Conservation (phyloP, 2,113 vertebrate genomes). For the Leptocoma aspasia region DNA sequence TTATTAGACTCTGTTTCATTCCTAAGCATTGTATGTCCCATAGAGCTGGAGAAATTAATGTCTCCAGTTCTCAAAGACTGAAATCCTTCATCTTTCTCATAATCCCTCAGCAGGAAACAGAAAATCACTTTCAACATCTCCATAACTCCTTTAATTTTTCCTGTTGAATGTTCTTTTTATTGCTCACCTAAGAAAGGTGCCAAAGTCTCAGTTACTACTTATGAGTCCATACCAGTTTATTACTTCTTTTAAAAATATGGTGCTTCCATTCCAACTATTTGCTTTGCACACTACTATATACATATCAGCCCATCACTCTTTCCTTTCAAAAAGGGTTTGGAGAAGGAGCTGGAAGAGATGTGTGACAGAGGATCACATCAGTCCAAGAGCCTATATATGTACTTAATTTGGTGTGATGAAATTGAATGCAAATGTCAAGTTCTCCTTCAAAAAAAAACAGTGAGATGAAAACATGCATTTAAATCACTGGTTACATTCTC, state of each 20-base stretch:
- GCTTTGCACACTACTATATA: not conserved
- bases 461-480: not conserved
- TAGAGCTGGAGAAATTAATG: constrained; percentile 69
- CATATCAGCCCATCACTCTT: not conserved
- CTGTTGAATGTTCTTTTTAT: constrained; percentile 69
- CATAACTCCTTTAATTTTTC: constrained; percentile 74
- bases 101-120: constrained; percentile 65
- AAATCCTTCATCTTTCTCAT: constrained; percentile 67
- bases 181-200: constrained; percentile 56
- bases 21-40: constrained; percentile 64
- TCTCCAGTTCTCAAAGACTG: constrained; percentile 40
- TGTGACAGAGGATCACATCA: not conserved
- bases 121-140: constrained; percentile 68
- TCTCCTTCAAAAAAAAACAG: not conserved
- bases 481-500: not conserved
- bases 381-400: not conserved
- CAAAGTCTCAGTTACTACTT: constrained; percentile 60
- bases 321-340: not conserved
- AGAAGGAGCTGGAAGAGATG: not conserved
- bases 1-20: constrained; percentile 71
- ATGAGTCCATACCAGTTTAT: constrained; percentile 49
- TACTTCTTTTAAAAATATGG: constrained; percentile 57
- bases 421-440: not conserved
- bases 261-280: constrained; percentile 19
- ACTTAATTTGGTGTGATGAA: not conserved